A percentile compares a stretch with the other conserved stretches of the same genome.
These are phyloP conservation scores for Pteronotus mesoamericanus DNA, from an alignment of 2,797 vertebrate species.

Conservation along the genomic window DNA sequence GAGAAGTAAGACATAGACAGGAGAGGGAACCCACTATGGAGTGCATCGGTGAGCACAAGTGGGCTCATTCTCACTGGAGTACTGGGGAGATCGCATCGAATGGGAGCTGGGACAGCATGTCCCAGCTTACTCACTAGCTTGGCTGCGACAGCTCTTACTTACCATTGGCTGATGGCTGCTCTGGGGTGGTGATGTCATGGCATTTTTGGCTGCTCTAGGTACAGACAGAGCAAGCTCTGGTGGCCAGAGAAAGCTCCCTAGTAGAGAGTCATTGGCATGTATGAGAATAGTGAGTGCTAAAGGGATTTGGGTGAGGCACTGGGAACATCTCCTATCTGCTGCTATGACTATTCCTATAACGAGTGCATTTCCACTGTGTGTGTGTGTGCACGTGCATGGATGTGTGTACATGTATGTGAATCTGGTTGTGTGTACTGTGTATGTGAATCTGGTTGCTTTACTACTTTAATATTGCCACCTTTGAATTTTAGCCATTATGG, in stretches of 20 bases:
- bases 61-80: not conserved
- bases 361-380: not conserved
- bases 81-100: not conserved
- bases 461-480: not conserved
- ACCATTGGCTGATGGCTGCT: not conserved
- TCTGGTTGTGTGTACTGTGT: not conserved
- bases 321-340: not conserved
- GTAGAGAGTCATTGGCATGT: not conserved
- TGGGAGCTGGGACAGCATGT: not conserved
- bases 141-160: not conserved
- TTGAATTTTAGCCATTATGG: not conserved
- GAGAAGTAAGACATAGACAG: not conserved
- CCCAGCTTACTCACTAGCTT: not conserved
- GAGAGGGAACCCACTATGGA: not conserved
- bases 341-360: not conserved
- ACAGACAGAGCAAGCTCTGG: not conserved
- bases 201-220: not conserved
- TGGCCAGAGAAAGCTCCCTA: not conserved
- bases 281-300: not conserved
- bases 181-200: not conserved
- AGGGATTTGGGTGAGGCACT: not conserved
- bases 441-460: not conserved
- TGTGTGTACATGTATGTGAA: not conserved
- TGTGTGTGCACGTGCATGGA: not conserved
- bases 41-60: not conserved